Conservation (phyloP, 2,113 vertebrate genomes). For the Mirounga angustirostris region DNA sequence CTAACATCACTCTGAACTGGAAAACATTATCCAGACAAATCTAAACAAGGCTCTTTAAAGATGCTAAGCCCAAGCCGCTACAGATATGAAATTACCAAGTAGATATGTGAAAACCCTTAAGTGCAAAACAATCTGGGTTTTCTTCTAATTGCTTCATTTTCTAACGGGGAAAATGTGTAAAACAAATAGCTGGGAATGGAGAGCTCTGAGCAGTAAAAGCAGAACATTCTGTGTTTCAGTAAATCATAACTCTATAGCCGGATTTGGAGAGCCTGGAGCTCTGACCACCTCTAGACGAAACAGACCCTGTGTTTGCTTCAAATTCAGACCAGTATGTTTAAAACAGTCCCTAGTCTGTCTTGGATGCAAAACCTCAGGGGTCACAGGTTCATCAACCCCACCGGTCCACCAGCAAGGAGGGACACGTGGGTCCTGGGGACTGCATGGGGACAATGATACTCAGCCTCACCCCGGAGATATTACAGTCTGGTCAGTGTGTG, state of each 20-base stretch:
- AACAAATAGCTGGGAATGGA: neutral
- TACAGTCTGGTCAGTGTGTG: neutral
- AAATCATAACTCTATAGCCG: neutral
- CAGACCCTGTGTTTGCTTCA: neutral
- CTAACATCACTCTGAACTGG: neutral
- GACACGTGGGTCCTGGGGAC: accelerated
- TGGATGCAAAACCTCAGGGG: neutral
- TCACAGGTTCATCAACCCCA: neutral
- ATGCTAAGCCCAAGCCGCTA: neutral
- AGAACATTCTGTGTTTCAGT: neutral
- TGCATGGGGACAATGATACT: accelerated
- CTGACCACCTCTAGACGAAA: neutral
- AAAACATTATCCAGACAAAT: conserved; percentile 28
- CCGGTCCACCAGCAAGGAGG: neutral
- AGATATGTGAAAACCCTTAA: neutral
- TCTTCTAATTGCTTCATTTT: neutral
- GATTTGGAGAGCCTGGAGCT: neutral
- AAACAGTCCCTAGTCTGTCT: neutral
- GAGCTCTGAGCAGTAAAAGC: conserved; percentile 4
- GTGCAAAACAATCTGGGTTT: neutral
- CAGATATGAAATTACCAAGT: neutral
- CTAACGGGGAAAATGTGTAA: conserved; percentile 29
- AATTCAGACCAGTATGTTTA: accelerated
- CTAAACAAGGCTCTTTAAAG: conserved; percentile 23
- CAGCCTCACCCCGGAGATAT: neutral